Base-by-base conservation (phyloP, 2,797 vertebrate species). In the Pangasius krempfi region DNA sequence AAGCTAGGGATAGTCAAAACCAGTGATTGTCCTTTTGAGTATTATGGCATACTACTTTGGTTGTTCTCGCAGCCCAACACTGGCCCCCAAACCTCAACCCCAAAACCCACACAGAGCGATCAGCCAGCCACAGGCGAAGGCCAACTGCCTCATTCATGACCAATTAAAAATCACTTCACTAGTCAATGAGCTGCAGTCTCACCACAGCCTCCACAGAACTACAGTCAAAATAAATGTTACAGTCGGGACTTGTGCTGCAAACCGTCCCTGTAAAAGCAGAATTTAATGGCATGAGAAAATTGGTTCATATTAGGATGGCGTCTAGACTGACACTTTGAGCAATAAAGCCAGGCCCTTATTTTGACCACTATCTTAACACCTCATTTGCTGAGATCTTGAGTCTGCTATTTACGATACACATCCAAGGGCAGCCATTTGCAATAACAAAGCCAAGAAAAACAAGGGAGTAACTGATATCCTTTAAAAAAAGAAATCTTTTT, bases 151-250 rank as follows among this genome's bases (percentile, higher is more conserved):
- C 91, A 85, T 93, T 94, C 93, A 94, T 91, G 91, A 92, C 92
- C 92, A 93, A 94, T 95, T 94, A 95, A 95, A 95, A 93, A 92
- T 89, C 89, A 1, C 94, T 95, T 95, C 91, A 92, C 94, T 91
- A 76, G 79, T 91, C 90, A 89, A 82, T 88, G 91, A 91, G 76
- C 90, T 95, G 94, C 93, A 94, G 94, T 93, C 92, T 93, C 93
- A 95, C 94, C 94, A 92, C 94, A 94, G 92, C 73, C 94, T 92
- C 93, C 91, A 92, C 91, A 91, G 90, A 93, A 91, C 93, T 89
- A 93, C 60, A 89, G 90, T 93, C 93, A 93, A 88, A 92, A 93
- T 93, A 90, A 90, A 89, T 90, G 90, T 88, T 91, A 66, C 58
- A 89, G 47, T 89, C 68, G 54, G 88, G 70, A 84, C 54, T 68